A percentile compares a stretch with the other conserved stretches of the same genome.
Evolutionary conservation across 2,797 vertebrate species (phyloP).

Genomic region (Xyrichtys novacula): DNA sequence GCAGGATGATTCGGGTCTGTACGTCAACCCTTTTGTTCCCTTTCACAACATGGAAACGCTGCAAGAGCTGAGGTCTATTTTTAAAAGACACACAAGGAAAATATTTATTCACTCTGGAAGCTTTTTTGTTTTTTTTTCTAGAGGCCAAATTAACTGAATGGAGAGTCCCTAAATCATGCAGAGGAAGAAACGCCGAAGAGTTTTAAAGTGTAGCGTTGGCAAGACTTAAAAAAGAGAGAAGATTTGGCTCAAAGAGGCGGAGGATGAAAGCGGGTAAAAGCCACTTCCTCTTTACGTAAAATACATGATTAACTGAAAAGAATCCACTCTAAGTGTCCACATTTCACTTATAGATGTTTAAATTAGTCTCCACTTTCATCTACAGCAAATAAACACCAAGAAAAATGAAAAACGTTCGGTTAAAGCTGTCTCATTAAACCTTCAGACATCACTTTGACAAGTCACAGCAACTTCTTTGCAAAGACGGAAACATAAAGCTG

Average conservation of each 20-base stretch:
- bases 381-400: no score
- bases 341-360: no score
- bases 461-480: no score
- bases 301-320: no score
- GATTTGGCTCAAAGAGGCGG: slow-evolving; percentile 15
- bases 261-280: not conserved
- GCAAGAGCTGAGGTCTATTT: not conserved
- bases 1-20: not conserved
- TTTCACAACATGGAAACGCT: not conserved
- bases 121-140: no score
- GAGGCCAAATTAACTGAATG: slow-evolving; percentile 20
- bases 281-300: not conserved
- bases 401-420: no score
- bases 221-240: slow-evolving; percentile 19
- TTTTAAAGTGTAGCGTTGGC: not conserved
- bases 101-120: not conserved
- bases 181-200: slow-evolving; percentile 8
- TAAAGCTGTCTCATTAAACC: no score
- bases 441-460: no score
- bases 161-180: not conserved
- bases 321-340: no score
- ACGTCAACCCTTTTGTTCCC: slow-evolving; percentile 4
- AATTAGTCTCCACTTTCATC: no score
- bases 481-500: no score
- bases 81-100: slow-evolving; percentile 18